phyloP scores from a whole-genome alignment of 2,113 vertebrate species.

The Empidonax traillii region DNA sequence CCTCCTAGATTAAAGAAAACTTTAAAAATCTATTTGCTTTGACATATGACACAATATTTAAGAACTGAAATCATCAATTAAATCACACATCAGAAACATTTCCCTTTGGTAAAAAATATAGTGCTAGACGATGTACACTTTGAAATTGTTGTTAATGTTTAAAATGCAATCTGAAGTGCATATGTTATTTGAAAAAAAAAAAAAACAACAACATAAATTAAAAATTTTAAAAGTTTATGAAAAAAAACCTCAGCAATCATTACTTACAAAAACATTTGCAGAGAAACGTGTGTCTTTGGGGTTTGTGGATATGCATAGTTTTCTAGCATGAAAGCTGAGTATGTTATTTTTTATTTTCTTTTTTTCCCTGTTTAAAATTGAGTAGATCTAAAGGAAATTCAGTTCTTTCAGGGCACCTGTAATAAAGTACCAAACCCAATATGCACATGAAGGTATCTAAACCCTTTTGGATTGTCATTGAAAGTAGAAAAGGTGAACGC shows the following conservation, averaged over 20 bases:
- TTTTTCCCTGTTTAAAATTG: constrained; percentile 23
- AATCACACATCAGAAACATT: constrained; percentile 67
- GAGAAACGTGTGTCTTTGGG: not conserved
- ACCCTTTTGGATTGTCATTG: constrained; percentile 59
- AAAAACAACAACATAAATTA: not conserved
- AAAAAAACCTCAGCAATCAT: constrained; percentile 32
- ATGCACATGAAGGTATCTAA: not conserved
- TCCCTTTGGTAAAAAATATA: constrained; percentile 71
- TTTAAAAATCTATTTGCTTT: constrained; percentile 76
- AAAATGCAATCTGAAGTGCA: constrained; percentile 58
- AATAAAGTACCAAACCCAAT: constrained; percentile 32
- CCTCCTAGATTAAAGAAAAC: constrained; percentile 69
- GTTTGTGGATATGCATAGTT: constrained; percentile 3
- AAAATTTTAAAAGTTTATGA: constrained; percentile 56
- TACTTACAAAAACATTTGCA: constrained; percentile 36
- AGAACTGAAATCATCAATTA: constrained; percentile 71
- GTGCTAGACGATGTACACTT: constrained; percentile 68
- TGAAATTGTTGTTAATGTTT: constrained; percentile 69
- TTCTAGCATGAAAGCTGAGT: constrained; percentile 8
- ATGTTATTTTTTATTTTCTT: not conserved
- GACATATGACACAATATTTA: constrained; percentile 70
- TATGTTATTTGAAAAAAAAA: constrained; percentile 46
- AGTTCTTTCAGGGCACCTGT: constrained; percentile 37
- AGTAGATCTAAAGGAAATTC: constrained; percentile 42
- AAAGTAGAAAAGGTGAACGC: constrained; percentile 73